A percentile compares a stretch with the other conserved stretches of the same genome.
Evolutionary conservation across 2,113 vertebrate genomes (phyloP).

Genomic region (Aramus guarauna): DNA sequence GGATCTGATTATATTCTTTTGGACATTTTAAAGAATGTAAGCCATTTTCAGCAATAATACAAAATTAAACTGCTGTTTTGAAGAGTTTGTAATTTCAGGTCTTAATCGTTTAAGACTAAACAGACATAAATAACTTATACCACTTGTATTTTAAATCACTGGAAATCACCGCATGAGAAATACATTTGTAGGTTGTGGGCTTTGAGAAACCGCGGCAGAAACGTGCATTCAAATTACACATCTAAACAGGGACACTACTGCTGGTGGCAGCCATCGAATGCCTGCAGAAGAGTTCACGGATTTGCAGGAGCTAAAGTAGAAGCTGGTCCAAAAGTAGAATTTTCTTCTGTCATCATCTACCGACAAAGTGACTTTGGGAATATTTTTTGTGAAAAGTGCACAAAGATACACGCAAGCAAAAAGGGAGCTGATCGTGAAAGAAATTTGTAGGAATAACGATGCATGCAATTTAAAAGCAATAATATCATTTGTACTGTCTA

Average conservation of each 20-base stretch:
- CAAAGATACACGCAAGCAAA: background rate
- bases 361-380: background rate
- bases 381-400: background rate
- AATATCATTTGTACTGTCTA: background rate
- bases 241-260: background rate
- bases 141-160: background rate
- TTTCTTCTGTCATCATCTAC: background rate
- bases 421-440: background rate
- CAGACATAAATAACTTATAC: background rate
- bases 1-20: background rate
- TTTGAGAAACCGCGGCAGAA: background rate
- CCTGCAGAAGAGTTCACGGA: background rate
- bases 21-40: background rate
- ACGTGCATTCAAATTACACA: accelerated
- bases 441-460: background rate
- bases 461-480: background rate
- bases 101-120: background rate
- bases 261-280: background rate
- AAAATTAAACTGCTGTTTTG: background rate
- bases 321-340: background rate
- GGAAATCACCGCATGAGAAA: background rate
- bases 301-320: background rate
- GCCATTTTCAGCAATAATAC: background rate
- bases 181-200: background rate
- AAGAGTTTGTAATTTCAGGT: background rate